phyloP scores from a whole-genome alignment of 2,113 vertebrate species.

The Protobothrops mucrosquamatus region DNA sequence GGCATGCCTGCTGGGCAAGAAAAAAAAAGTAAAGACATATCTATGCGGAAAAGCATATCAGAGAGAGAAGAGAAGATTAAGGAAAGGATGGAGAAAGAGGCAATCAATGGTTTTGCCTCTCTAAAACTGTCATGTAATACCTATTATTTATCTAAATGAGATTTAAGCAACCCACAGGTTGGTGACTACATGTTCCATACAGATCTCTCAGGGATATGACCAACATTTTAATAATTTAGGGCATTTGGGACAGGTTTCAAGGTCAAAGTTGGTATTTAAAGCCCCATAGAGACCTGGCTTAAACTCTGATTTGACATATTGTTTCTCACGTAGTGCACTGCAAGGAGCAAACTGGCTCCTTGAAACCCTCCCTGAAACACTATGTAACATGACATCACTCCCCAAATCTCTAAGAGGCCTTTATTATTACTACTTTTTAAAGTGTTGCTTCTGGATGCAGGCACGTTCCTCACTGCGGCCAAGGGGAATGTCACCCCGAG shows the following conservation, averaged over 20 bases:
- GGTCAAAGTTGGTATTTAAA: neutral
- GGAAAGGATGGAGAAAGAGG: neutral
- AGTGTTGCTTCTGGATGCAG: neutral
- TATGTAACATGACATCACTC: neutral
- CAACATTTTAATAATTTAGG: neutral
- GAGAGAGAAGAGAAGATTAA: neutral
- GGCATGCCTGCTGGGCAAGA: neutral
- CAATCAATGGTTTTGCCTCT: neutral
- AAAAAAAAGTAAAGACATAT: neutral
- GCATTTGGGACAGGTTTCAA: neutral
- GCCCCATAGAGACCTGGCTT: neutral
- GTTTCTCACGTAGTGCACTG: neutral
- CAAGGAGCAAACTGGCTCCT: neutral
- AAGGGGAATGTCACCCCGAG: neutral
- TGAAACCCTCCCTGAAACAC: neutral
- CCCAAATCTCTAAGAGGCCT: neutral
- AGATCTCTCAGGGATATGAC: neutral
- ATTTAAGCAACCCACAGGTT: neutral
- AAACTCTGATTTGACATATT: neutral
- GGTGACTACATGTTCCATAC: neutral
- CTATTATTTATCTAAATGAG: neutral
- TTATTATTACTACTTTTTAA: neutral
- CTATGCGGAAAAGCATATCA: neutral
- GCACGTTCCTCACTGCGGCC: neutral
- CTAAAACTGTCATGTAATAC: neutral